Base-by-base conservation (phyloP, 2,113 vertebrate genomes). In the Clarias gariepinus region DNA sequence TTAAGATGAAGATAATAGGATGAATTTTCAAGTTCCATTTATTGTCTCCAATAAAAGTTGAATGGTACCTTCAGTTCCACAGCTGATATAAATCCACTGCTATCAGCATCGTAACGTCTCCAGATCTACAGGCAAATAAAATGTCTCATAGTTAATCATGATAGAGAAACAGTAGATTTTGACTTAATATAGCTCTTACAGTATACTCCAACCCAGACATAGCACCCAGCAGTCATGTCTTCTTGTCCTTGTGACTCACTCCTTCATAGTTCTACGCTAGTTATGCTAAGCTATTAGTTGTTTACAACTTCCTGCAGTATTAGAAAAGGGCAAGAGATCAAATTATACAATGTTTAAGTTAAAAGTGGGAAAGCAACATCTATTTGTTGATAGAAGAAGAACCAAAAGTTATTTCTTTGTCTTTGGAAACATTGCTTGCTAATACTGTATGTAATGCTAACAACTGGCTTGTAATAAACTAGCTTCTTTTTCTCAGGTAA, bases 51-150 rank as follows among this genome's bases (percentile, higher is more conserved):
- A 8, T 66, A n/a, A 36, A 76, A 3, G n/a, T 78, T 78, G 58
- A 33, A 33, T 33, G 3, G 10, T 91, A 98, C 97, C 90, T 91
- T 93, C 60, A 99, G 97, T 85, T 99, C 97, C 0, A 88, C 79
- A 4, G 95, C 94, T 82, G 97, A 99, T 91, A 99, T 97, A 93
- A 95, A 99, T 86, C 97, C 98, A 85, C 97, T 99, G 95, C 97
- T 96, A 91, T 99, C 97, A 0, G 95, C 90, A 68, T 99, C 97
- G 0, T 99, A 99, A 90, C 94, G 96, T 80, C 96, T 96, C 97
- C 97, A 99, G 89, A 99, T 98, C 98, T 99, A 90, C 57, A 68
- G 10, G 52, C 1, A 30, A 0, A 78, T 57, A 76, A 58, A 81
- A 19, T 64, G 23, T 28, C 28, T 58, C 9, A 68, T 3, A 25